A percentile compares a stretch with the other conserved stretches of the same genome.
phyloP scores from a whole-genome alignment of 2,888 invertebrate genomes.

The Andrena marginata region DNA sequence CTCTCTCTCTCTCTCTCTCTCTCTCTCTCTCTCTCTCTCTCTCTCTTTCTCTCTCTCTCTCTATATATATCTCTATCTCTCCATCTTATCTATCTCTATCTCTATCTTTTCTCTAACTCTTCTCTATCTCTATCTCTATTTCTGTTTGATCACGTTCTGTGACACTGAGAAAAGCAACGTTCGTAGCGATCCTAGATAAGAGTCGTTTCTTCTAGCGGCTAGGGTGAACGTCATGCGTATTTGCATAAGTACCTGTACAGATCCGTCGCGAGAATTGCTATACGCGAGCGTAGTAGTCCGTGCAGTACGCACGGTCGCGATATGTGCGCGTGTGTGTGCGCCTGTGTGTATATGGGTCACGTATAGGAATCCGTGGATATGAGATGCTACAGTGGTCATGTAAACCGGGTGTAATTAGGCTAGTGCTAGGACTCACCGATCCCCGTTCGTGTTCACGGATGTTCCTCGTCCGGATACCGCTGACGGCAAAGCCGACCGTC shows the following conservation, averaged over 20 bases:
- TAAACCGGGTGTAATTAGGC: conserved; percentile 69
- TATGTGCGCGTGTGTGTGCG: conserved; percentile 32
- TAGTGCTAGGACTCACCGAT: conserved; percentile 69
- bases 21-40: conserved; percentile 39
- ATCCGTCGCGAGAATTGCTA: conserved; percentile 59
- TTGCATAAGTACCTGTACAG: conserved; percentile 69
- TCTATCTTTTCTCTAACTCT: conserved; percentile 33
- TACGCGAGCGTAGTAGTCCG: conserved; percentile 62
- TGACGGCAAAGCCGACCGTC: background rate
- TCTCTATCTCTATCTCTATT: conserved; percentile 44
- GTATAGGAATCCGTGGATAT: conserved; percentile 66
- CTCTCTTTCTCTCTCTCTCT: conserved; percentile 41
- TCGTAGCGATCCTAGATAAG: conserved; percentile 59
- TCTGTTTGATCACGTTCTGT: conserved; percentile 64
- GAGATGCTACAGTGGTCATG: conserved; percentile 63
- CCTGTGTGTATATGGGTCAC: conserved; percentile 54
- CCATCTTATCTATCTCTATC: conserved; percentile 48
- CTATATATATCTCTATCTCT: conserved; percentile 53
- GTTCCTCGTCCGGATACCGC: conserved; percentile 60
- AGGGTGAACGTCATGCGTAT: conserved; percentile 57
- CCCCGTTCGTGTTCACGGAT: conserved; percentile 62
- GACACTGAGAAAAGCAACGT: conserved; percentile 60
- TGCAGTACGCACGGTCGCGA: conserved; percentile 35
- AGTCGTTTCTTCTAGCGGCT: conserved; percentile 60
- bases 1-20: conserved; percentile 44